Percentiles rank a stretch among this genome's conserved stretches.
Conservation (phyloP, 1,140 invertebrate genomes). For the Drosophila cardini region DNA sequence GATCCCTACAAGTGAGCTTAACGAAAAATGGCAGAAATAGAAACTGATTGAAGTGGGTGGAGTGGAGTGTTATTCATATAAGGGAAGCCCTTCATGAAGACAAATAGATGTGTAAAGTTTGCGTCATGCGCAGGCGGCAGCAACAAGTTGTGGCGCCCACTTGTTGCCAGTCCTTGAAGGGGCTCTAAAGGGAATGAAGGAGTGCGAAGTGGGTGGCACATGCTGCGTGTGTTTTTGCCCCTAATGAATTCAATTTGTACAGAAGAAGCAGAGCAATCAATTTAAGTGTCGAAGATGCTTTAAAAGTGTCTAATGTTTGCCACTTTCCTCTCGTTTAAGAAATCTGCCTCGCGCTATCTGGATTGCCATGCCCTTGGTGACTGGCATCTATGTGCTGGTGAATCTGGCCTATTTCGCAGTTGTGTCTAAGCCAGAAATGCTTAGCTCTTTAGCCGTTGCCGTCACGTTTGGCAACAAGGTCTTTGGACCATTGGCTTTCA, state of each 20-base stretch:
- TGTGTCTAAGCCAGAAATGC: constrained; percentile 91
- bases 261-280: constrained; percentile 58
- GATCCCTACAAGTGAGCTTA: constrained; percentile 94
- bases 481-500: constrained; percentile 91
- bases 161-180: constrained; percentile 72
- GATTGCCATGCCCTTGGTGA: constrained; percentile 94
- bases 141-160: constrained; percentile 71
- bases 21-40: constrained; percentile 7
- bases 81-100: constrained; percentile 42
- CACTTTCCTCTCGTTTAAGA: constrained; percentile 85
- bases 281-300: constrained; percentile 57
- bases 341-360: constrained; percentile 94
- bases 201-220: constrained; percentile 7
- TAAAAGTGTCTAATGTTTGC: constrained; percentile 19
- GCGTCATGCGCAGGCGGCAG: constrained; percentile 65
- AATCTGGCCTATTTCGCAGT: constrained; percentile 96
- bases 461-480: constrained; percentile 93
- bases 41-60: constrained; percentile 9
- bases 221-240: constrained; percentile 19
- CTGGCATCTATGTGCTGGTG: constrained; percentile 93
- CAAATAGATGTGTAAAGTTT: constrained; percentile 51
- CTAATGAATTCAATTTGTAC: constrained; percentile 79
- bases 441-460: constrained; percentile 92
- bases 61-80: not conserved
- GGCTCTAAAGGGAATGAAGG: constrained; percentile 2